Percentiles rank a stretch among this genome's conserved stretches.
Evolutionary conservation across 1,140 invertebrate species (phyloP).

Genomic region (Papilio aristodemus): DNA sequence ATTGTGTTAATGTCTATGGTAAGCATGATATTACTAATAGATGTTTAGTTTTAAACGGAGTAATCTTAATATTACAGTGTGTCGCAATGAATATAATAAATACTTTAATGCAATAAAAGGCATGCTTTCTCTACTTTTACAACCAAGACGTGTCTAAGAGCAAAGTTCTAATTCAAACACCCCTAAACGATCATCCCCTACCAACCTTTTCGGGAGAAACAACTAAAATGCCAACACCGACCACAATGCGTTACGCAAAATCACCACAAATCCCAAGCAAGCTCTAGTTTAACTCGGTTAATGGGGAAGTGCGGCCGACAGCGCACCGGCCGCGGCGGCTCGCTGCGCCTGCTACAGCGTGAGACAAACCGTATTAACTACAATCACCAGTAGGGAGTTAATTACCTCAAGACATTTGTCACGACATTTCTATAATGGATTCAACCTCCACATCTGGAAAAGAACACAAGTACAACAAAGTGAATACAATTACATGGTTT

Average conservation of each 20-base stretch:
- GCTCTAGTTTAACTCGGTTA: slow-evolving; percentile 60
- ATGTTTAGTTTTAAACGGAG: not conserved
- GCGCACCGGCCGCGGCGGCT: slow-evolving; percentile 36
- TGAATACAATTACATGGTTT: slow-evolving; percentile 69
- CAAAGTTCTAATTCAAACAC: slow-evolving; percentile 28
- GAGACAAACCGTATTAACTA: slow-evolving; percentile 70
- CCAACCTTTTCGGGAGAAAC: slow-evolving; percentile 32
- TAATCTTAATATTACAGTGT: not conserved
- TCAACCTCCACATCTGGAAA: slow-evolving; percentile 80
- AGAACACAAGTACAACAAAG: slow-evolving; percentile 81
- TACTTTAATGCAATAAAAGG: slow-evolving; percentile 11
- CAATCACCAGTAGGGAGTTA: slow-evolving; percentile 78
- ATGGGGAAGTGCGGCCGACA: slow-evolving; percentile 46
- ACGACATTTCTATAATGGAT: slow-evolving; percentile 80
- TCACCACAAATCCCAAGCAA: slow-evolving; percentile 69
- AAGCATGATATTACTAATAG: not conserved
- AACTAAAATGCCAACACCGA: slow-evolving; percentile 56
- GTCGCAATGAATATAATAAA: slow-evolving; percentile 3
- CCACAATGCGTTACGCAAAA: slow-evolving; percentile 42
- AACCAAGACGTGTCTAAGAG: slow-evolving; percentile 28
- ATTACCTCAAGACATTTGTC: slow-evolving; percentile 79
- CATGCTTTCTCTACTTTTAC: slow-evolving; percentile 30
- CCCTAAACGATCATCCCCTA: slow-evolving; percentile 32
- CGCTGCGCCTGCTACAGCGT: slow-evolving; percentile 53
- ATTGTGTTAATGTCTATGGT: not conserved